A percentile compares a stretch with the other conserved stretches of the same genome.
phyloP scores from a whole-genome alignment of 2,797 vertebrate genomes.

The Rhyacichthys aspro region DNA sequence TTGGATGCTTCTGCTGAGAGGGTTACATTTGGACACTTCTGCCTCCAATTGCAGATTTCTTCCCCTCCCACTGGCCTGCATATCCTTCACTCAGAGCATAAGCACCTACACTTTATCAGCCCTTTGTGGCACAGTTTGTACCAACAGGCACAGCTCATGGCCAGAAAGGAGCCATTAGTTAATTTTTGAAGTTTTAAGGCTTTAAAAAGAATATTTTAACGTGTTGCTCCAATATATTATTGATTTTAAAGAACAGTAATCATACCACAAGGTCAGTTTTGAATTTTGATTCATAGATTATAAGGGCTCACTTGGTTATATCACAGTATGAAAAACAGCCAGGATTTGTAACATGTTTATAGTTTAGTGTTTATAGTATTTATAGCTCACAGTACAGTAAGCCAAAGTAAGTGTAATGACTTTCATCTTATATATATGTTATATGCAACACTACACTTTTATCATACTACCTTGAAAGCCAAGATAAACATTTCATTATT shows the following conservation, averaged over 20 bases:
- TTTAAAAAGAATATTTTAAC: too few relatives aligned
- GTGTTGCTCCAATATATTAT: too few relatives aligned
- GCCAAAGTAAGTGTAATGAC: too few relatives aligned
- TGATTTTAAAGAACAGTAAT: too few relatives aligned
- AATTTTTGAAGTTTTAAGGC: constrained; percentile 13
- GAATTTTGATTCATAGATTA: too few relatives aligned
- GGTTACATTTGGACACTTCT: constrained; percentile 81
- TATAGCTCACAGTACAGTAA: too few relatives aligned
- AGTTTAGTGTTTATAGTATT: too few relatives aligned
- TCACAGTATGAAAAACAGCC: too few relatives aligned
- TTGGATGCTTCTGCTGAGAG: constrained; percentile 78
- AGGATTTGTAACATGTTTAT: too few relatives aligned
- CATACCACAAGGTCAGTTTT: too few relatives aligned
- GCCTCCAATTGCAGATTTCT: constrained; percentile 74
- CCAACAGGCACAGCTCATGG: constrained; percentile 26
- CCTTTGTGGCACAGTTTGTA: constrained; percentile 53
- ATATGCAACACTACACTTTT: constrained; percentile 11
- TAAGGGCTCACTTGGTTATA: too few relatives aligned
- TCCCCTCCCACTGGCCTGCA: constrained; percentile 66
- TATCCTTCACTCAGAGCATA: constrained; percentile 61
- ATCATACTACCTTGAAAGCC: constrained; percentile 20
- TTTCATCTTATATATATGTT: too few relatives aligned
- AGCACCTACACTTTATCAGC: constrained; percentile 55
- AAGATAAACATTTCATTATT: constrained; percentile 24
- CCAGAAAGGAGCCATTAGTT: constrained; percentile 21